Evolutionary conservation across 2,797 vertebrate genomes (phyloP).

Genomic region (Morelia viridis): DNA sequence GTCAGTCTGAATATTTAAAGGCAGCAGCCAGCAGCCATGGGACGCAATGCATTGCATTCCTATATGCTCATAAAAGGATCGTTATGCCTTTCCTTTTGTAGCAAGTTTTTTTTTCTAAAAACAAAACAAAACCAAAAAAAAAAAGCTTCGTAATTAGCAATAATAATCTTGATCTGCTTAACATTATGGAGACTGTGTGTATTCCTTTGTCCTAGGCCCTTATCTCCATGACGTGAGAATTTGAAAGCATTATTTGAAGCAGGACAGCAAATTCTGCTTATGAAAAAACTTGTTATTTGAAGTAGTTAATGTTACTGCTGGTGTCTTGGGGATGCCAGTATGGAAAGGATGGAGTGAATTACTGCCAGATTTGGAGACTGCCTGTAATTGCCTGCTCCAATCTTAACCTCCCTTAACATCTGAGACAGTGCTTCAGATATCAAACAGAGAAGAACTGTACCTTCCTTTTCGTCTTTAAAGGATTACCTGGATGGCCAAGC

Average conservation of each 20-base stretch:
- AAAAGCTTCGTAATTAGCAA: neutral
- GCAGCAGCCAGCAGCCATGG: constrained; percentile 34
- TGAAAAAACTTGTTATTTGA: neutral
- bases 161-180: neutral
- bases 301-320: neutral
- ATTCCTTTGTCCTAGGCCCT: no score
- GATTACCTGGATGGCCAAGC: constrained; percentile 12
- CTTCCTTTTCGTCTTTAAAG: neutral
- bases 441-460: neutral
- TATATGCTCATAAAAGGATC: neutral
- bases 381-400: neutral
- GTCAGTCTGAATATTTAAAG: constrained; percentile 58
- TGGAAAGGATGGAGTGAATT: neutral
- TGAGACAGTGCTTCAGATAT: neutral
- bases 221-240: neutral
- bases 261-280: neutral
- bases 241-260: neutral
- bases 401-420: neutral
- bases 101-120: neutral
- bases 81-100: neutral
- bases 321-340: neutral
- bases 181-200: no score
- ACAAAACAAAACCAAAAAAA: neutral
- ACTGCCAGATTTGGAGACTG: neutral
- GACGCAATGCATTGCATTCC: constrained; percentile 19